Evolutionary conservation across 92 coral and sea anemone genomes (phyloP).

Genomic region (Metridium senile): DNA sequence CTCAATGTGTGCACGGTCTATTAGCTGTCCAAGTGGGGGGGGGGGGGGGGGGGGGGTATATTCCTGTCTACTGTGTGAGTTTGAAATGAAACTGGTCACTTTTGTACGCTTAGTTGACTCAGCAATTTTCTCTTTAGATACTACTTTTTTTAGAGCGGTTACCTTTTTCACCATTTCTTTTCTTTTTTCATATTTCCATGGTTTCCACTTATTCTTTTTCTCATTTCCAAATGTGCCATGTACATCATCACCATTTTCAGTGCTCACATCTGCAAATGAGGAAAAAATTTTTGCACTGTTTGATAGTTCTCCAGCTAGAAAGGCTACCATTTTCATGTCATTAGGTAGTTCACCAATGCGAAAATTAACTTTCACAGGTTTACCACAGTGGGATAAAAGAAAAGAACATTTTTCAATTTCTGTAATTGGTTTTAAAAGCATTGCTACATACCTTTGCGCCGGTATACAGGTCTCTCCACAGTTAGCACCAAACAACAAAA

Average conservation of each 20-base stretch:
- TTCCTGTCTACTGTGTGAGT: not conserved
- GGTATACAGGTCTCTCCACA: no score
- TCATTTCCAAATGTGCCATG: constrained; percentile 50
- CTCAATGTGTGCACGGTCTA: constrained; percentile 12
- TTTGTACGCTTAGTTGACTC: constrained; percentile 30
- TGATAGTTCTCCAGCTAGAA: no score
- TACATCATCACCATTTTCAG: constrained; percentile 37
- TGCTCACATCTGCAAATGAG: constrained; percentile 43
- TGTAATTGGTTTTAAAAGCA: no score
- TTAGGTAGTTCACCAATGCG: constrained; percentile 45
- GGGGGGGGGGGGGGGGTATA: not conserved
- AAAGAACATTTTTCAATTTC: not conserved
- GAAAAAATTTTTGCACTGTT: constrained; percentile 49
- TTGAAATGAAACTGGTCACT: constrained; percentile 17
- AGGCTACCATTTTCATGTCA: constrained; percentile 64
- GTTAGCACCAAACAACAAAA: no score
- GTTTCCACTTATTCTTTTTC: constrained; percentile 10
- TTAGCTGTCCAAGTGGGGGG: constrained; percentile 14
- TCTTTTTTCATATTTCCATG: constrained; percentile 11
- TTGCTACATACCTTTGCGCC: no score
- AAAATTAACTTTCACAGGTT: constrained; percentile 21
- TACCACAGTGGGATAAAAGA: constrained; percentile 22
- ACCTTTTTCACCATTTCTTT: constrained; percentile 43
- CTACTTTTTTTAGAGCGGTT: constrained; percentile 20
- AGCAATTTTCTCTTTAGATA: constrained; percentile 15